Evolutionary conservation across 1,140 invertebrate species (phyloP).

Genomic region (Brachionus rotundiformis): DNA sequence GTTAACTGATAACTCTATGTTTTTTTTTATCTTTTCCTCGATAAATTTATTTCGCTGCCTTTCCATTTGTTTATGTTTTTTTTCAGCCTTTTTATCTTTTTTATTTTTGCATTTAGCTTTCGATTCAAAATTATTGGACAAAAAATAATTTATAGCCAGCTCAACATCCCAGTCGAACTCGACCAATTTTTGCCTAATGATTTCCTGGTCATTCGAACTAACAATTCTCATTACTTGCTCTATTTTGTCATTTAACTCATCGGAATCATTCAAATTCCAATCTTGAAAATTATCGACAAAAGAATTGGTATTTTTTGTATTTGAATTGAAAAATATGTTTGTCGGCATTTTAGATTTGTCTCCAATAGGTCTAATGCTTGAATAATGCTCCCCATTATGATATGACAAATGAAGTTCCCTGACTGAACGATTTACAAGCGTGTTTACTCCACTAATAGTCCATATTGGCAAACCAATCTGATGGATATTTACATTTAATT

Average conservation of each 20-base stretch:
- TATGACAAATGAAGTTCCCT: conserved; percentile 67
- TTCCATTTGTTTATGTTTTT: conserved; percentile 50
- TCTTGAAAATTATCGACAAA: background rate
- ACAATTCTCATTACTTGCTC: background rate
- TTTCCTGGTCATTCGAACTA: background rate
- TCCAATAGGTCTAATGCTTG: conserved; percentile 62
- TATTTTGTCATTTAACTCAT: conserved; percentile 18
- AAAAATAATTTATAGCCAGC: conserved; percentile 17
- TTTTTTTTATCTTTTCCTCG: background rate
- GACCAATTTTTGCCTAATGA: background rate
- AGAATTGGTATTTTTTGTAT: background rate
- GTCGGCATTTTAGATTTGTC: conserved; percentile 55
- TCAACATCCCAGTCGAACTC: conserved; percentile 16
- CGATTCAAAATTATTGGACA: background rate
- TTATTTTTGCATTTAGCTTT: conserved; percentile 30
- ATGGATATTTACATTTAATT: conserved; percentile 67
- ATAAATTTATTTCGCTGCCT: conserved; percentile 12
- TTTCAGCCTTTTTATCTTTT: conserved; percentile 33
- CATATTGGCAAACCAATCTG: conserved; percentile 54
- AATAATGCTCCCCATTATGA: conserved; percentile 68
- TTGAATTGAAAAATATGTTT: conserved; percentile 37
- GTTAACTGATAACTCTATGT: background rate
- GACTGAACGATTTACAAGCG: background rate
- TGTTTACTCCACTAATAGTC: conserved; percentile 19
- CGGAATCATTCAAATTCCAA: conserved; percentile 19